Percentiles rank a stretch among this genome's conserved stretches.
Conservation (phyloP, 2,888 invertebrate species). For the Drosophila maculinotata region DNA sequence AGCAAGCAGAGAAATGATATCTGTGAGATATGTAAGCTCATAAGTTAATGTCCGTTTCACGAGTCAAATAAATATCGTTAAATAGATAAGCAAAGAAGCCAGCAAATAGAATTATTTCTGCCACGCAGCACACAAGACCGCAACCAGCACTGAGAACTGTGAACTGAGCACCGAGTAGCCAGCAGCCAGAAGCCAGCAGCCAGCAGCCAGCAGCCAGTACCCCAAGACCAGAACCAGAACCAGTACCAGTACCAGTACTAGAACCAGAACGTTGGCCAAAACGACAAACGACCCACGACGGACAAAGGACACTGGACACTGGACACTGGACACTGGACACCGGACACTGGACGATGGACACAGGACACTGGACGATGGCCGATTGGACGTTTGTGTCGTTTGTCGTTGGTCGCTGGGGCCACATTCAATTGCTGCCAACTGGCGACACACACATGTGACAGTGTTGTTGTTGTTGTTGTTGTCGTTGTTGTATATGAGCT, state of each 20-base stretch:
- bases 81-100: conserved; percentile 67
- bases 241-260: conserved; percentile 7
- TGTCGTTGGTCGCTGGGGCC: conserved; percentile 43
- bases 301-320: conserved; percentile 22
- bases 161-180: no score
- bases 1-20: conserved; percentile 10
- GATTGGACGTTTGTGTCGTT: conserved; percentile 39
- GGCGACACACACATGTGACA: conserved; percentile 1
- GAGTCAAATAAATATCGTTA: conserved; percentile 68
- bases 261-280: conserved; percentile 21
- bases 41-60: conserved; percentile 51
- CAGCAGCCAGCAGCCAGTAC: background rate
- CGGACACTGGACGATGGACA: conserved; percentile 3
- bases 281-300: conserved; percentile 37
- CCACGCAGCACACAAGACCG: conserved; percentile 38
- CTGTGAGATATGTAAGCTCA: conserved; percentile 42
- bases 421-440: conserved; percentile 62
- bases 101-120: conserved; percentile 70
- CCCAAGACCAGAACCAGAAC: conserved; percentile 2
- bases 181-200: no score
- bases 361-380: conserved; percentile 4
- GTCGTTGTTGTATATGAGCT: conserved; percentile 16
- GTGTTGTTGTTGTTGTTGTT: conserved; percentile 8
- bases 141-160: conserved; percentile 18
- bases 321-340: conserved; percentile 14